Evolutionary conservation across 2,797 vertebrate species (phyloP), one percentile per base, ranked within the genome.

Genomic region (Aselliscus stoliczkanus): DNA sequence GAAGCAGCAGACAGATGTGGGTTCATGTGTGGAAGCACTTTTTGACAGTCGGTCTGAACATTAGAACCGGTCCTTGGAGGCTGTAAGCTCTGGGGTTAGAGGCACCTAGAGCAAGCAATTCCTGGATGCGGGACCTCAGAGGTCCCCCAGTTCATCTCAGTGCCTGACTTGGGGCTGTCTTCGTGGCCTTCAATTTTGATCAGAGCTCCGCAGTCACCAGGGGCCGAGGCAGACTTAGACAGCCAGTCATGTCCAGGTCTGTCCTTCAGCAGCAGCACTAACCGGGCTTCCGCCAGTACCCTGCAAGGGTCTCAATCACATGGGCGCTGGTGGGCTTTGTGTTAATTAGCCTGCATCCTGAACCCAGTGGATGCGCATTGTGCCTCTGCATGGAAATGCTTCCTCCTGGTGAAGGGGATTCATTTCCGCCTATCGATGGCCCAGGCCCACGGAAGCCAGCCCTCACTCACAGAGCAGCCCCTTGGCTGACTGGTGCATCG

Each of bases 41-140:
- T 5, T 14, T 3, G 13, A 7, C n/a, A 1, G 2, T 65, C 10
- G 0, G 56, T 42, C 80, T 56, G 25, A 92, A 60, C 20, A 5
- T 60, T 12, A 52, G 25, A 52, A 37, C 20, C 2, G 25, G 37
- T 25, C 7, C n/a, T 13, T 34, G 0, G 31, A 54, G 52, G 29
- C 3, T 6, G 8, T 11, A 3, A 21, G 31, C 9, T 3, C 5
- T 65, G 23, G 2, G 14, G 1, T 0, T 0, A 0, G 64, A 67
- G 23, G 47, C 37, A 54, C 52, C 54, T 23, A 18, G 27, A 2
- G 37, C 52, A 7, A 20, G 52, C n/a, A 3, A 2, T 4, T 54
- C 27, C 76, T 47, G 18, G n/a, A 17, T 2, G 2, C 12, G 21
- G 50, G 17, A 15, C 2, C 64, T 62, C 56, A 27, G 47, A n/a